A percentile compares a stretch with the other conserved stretches of the same genome.
These are phyloP conservation scores for Drosophila nigromelanica DNA, from an alignment of 1,140 invertebrate species.

Conservation along the genomic window DNA sequence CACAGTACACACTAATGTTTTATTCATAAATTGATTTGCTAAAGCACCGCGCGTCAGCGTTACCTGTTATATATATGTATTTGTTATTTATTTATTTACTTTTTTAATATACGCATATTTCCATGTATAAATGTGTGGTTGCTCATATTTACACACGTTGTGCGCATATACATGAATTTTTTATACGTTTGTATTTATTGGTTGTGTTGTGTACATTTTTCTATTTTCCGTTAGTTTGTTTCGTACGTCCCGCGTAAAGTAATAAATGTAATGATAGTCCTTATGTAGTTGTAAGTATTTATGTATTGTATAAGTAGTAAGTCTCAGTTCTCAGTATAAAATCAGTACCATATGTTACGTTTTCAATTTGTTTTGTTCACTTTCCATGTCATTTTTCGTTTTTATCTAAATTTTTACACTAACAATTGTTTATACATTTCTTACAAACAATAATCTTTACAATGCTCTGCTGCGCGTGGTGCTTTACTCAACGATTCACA, in stretches of 20 bases:
- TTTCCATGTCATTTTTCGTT: slow-evolving; percentile 29
- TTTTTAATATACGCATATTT: slow-evolving; percentile 34
- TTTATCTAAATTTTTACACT: slow-evolving; percentile 40
- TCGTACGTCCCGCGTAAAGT: slow-evolving; percentile 71
- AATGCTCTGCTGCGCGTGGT: slow-evolving; percentile 70
- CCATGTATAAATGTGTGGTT: slow-evolving; percentile 31
- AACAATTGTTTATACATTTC: slow-evolving; percentile 35
- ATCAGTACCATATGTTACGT: slow-evolving; percentile 78
- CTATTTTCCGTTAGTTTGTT: slow-evolving; percentile 62
- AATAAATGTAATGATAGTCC: slow-evolving; percentile 63
- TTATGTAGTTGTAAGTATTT: slow-evolving; percentile 57
- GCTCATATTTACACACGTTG: too few relatives aligned
- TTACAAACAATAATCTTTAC: slow-evolving; percentile 39
- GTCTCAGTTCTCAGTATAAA: slow-evolving; percentile 82
- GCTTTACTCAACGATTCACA: slow-evolving; percentile 50
- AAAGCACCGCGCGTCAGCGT: slow-evolving; percentile 79
- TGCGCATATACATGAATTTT: too few relatives aligned
- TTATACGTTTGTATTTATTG: slow-evolving; percentile 3
- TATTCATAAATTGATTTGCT: slow-evolving; percentile 26
- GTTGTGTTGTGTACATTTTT: slow-evolving; percentile 69
- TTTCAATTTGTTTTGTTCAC: slow-evolving; percentile 54
- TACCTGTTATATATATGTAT: slow-evolving; percentile 29
- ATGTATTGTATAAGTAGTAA: slow-evolving; percentile 71
- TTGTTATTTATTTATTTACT: slow-evolving; percentile 10
- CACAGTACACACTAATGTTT: slow-evolving; percentile 31